These are phyloP conservation scores for Phaethon lepturus DNA, from an alignment of 2,113 vertebrate genomes.

Conservation along the genomic window DNA sequence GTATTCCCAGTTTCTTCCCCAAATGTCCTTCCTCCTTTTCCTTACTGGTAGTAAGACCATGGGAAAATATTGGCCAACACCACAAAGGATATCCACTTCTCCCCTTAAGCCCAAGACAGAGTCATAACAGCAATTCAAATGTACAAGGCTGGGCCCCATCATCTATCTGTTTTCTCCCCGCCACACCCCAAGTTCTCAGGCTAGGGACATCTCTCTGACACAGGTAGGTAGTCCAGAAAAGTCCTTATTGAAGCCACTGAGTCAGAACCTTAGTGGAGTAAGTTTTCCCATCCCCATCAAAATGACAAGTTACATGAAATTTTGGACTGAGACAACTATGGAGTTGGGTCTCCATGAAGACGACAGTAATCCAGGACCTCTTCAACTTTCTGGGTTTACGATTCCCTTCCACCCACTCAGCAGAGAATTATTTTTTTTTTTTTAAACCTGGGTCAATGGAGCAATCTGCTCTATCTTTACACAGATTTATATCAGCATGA, in stretches of 20 bases:
- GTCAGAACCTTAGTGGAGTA: neutral
- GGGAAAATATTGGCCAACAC: neutral
- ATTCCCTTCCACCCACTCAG: neutral
- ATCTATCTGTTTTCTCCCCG: neutral
- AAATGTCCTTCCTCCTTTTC: neutral
- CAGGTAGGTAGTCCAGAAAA: neutral
- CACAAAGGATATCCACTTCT: neutral
- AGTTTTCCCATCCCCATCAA: neutral
- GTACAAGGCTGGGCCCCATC: neutral
- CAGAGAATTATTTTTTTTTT: neutral
- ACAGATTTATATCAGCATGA: neutral
- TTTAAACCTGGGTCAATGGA: neutral
- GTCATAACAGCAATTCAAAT: neutral
- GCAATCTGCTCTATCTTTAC: neutral
- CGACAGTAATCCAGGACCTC: neutral
- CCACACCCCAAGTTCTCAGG: neutral
- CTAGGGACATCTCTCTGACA: neutral
- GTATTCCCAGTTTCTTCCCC: neutral
- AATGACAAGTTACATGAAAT: neutral
- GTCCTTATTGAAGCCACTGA: neutral
- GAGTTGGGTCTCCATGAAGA: neutral
- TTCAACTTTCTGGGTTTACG: neutral
- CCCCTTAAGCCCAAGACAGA: neutral
- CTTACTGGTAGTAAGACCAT: neutral
- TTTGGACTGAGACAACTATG: neutral